A percentile compares a stretch with the other conserved stretches of the same genome.
Conservation (phyloP, 2,113 vertebrate genomes). For the Stegastes partitus region DNA sequence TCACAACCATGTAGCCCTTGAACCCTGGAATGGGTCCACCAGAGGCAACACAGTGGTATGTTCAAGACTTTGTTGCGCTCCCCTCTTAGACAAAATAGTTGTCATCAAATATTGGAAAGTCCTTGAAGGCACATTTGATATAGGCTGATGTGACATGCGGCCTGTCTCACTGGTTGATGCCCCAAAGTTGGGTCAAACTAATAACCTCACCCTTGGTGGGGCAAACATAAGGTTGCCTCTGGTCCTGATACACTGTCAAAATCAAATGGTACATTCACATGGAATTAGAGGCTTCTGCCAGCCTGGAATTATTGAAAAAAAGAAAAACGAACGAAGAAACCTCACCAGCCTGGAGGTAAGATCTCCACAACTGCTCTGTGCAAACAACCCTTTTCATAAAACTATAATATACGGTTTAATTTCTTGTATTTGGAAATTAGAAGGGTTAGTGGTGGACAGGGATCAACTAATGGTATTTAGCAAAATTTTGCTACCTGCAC, state of each 20-base stretch:
- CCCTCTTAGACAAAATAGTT: constrained; percentile 55
- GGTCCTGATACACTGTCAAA: constrained; percentile 51
- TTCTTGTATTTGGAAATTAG: background rate
- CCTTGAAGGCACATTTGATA: constrained; percentile 60
- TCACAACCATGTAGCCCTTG: constrained; percentile 56
- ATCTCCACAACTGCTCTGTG: constrained; percentile 1
- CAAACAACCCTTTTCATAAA: background rate
- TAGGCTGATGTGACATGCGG: constrained; percentile 64
- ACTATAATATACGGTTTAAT: background rate
- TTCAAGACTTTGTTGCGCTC: constrained; percentile 59
- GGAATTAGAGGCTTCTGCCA: constrained; percentile 35
- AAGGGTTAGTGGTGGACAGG: background rate
- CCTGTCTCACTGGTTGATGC: constrained; percentile 59
- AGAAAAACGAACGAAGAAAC: background rate
- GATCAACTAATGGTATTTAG: background rate
- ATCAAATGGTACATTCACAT: constrained; percentile 38
- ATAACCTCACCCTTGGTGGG: constrained; percentile 53
- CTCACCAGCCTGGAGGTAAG: constrained; percentile 21
- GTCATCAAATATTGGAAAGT: constrained; percentile 58
- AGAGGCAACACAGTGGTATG: constrained; percentile 31
- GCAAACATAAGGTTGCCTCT: constrained; percentile 51
- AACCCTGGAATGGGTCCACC: constrained; percentile 42
- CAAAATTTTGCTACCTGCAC: background rate
- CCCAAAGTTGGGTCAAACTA: constrained; percentile 68
- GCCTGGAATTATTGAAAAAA: constrained; percentile 2